Base-by-base conservation (phyloP, 53 echinoderm and acorn worm genomes). In the Hippasteria phrygiana region DNA sequence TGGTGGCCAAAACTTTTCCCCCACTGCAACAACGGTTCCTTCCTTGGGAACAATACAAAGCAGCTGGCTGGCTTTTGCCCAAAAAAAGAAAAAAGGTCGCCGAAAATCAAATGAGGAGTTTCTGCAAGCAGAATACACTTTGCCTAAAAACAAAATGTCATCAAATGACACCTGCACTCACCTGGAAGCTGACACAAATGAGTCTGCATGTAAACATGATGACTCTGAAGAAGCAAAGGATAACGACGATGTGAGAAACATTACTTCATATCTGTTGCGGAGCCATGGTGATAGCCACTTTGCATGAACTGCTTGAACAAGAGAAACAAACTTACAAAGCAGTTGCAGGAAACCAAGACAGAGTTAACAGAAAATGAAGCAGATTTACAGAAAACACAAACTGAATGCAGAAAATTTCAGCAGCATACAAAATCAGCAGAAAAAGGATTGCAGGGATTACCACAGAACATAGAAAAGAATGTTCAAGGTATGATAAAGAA, bases 251-350 rank as follows among this genome's bases (percentile, higher is more conserved):
- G 14, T 10, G 8, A 48, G 8, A 48, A 48, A 48, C 14, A 26
- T 3, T 26, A 63, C 20, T 26, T 20, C 83, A 59, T 40, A 37
- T 65, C 13, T 86, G 22, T 50, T 91, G 26, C 64, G 74, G 17
- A 39, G 66, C 8, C 91, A 91, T 63, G 28, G 27, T 31, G 64
- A 55, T 92, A 26, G 71, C 82, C 0, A 41, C 79, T 73, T 50
- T 92, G 28, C 92, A 92, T 92, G 88, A 92, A 73, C 82, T 92
- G 29, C 70, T 92, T 38, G 73, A 51, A 48, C 9, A 59, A 88
- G 85, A 87, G 74, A 42, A 13, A 9, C 13, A 42, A 32, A 24
- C 18, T 75, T 43, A 5, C 40, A 22, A 31, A 66, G 67, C 67
- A 66, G 67, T 31, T 66, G 32, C 13, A 66, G 67, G 67, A 66